A percentile compares a stretch with the other conserved stretches of the same genome.
Evolutionary conservation across 2,797 vertebrate genomes (phyloP).

Genomic region (Forpus xanthops): DNA sequence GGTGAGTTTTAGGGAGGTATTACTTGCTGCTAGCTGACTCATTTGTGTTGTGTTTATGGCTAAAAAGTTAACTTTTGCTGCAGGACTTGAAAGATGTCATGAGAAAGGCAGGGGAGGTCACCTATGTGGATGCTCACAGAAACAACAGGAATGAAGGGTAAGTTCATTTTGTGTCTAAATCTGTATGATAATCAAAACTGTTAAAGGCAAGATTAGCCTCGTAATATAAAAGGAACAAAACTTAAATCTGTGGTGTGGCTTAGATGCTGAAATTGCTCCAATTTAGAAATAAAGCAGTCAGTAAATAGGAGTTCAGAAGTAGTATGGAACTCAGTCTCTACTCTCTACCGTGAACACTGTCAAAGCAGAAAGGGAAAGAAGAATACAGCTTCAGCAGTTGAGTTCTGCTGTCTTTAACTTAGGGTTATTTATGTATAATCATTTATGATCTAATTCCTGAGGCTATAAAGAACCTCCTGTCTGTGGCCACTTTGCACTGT

Average conservation of each 20-base stretch:
- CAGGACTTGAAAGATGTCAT: constrained; percentile 96
- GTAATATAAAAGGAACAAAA: neutral
- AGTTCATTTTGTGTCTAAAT: neutral
- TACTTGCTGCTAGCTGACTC: neutral
- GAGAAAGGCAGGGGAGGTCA: constrained; percentile 94
- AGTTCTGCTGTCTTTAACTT: neutral
- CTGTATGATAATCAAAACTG: neutral
- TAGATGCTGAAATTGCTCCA: neutral
- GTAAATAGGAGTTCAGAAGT: neutral
- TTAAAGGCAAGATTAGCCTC: neutral
- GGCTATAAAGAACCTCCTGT: neutral
- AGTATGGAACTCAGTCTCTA: neutral
- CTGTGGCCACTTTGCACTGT: neutral
- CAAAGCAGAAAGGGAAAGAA: neutral
- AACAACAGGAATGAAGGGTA: constrained; percentile 93
- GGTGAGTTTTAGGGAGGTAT: neutral
- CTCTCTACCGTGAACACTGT: neutral
- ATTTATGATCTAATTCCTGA: neutral
- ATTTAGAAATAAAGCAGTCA: neutral
- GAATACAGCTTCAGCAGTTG: neutral
- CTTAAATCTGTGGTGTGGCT: neutral
- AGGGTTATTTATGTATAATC: neutral
- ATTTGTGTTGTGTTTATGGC: neutral
- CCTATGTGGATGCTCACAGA: constrained; percentile 94
- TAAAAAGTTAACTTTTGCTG: constrained; percentile 68